Evolutionary conservation across 2,113 vertebrate genomes (phyloP).

Genomic region (Gulo gulo): DNA sequence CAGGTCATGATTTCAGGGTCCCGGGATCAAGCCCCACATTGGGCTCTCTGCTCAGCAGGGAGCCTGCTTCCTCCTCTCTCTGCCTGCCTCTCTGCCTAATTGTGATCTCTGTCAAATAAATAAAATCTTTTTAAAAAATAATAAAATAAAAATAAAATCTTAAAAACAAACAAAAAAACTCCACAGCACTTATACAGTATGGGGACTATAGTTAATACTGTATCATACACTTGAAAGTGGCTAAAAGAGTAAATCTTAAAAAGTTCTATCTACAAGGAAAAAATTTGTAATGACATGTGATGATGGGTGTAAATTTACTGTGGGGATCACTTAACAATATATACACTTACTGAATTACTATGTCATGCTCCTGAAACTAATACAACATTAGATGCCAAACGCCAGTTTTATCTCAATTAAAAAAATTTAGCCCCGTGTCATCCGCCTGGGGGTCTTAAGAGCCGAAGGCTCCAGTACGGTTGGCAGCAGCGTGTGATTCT

Average conservation of each 20-base stretch:
- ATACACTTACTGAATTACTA: background rate
- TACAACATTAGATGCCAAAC: background rate
- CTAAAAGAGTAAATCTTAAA: background rate
- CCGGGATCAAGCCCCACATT: too few species aligned
- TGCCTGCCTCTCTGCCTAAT: too few species aligned
- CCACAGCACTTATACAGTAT: background rate
- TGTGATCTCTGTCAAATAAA: too few species aligned
- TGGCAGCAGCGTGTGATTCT: background rate
- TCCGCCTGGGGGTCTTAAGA: rapidly evolving
- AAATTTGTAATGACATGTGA: background rate
- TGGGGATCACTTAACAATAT: background rate
- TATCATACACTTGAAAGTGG: background rate
- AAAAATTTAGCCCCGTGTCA: background rate
- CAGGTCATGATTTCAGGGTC: too few species aligned
- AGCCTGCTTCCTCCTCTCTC: too few species aligned
- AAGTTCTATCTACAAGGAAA: background rate
- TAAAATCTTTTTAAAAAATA: too few species aligned
- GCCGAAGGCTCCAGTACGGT: background rate
- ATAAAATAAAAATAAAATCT: too few species aligned
- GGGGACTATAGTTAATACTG: background rate
- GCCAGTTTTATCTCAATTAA: background rate
- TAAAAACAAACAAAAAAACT: too few species aligned
- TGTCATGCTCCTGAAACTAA: background rate
- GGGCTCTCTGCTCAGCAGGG: too few species aligned
- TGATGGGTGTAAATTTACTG: background rate